A percentile compares a stretch with the other conserved stretches of the same genome.
Evolutionary conservation across 2,797 vertebrate species (phyloP).

Genomic region (Sarcoramphus papa): DNA sequence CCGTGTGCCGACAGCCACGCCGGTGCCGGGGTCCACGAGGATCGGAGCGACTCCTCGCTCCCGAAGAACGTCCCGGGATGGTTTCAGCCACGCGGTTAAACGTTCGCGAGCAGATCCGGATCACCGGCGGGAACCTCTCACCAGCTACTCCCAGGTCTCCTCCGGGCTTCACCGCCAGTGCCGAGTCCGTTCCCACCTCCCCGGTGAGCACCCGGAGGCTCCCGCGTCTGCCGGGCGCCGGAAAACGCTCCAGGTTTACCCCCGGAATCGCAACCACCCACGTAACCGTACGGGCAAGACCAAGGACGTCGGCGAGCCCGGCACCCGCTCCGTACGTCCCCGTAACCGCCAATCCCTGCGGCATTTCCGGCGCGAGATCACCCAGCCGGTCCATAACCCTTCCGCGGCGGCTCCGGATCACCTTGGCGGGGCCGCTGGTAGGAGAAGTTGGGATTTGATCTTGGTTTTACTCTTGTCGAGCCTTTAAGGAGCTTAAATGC

Average conservation of each 20-base stretch:
- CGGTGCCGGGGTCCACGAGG: accelerated
- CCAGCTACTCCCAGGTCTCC: too few relatives aligned
- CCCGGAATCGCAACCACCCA: accelerated
- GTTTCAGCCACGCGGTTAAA: background rate
- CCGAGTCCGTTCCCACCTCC: background rate
- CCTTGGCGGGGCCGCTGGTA: background rate
- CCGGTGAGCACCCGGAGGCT: background rate
- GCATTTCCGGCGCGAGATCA: too few relatives aligned
- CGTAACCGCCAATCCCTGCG: accelerated
- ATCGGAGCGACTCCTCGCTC: accelerated
- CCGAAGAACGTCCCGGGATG: background rate
- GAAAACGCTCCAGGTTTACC: background rate
- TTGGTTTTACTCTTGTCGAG: background rate
- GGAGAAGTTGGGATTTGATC: too few relatives aligned
- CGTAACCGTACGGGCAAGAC: accelerated
- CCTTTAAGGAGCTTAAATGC: background rate
- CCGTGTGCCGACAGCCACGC: too few relatives aligned
- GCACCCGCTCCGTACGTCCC: accelerated
- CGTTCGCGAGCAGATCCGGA: accelerated
- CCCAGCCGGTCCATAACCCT: background rate
- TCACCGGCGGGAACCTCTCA: background rate
- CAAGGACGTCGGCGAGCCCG: accelerated
- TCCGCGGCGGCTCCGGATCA: accelerated
- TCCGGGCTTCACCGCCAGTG: accelerated
- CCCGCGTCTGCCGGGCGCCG: accelerated